These are phyloP conservation scores for Drosophila teissieri DNA, from an alignment of 1,140 invertebrate genomes.

Conservation along the genomic window DNA sequence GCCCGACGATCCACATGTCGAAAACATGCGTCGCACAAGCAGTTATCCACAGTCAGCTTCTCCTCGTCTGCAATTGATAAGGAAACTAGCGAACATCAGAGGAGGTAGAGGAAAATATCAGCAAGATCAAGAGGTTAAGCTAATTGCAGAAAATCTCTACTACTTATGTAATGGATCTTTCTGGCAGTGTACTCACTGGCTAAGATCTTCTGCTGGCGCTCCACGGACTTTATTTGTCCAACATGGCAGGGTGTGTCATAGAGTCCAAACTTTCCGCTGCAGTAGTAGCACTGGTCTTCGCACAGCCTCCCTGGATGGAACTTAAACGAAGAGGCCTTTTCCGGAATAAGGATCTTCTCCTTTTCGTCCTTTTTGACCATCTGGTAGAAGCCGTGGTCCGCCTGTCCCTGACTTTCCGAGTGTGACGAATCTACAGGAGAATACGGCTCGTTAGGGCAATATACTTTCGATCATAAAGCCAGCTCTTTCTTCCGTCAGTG, in stretches of 20 bases:
- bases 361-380: slow-evolving; percentile 87
- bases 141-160: not conserved
- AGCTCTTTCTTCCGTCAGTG: not conserved
- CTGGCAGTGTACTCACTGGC: slow-evolving; percentile 85
- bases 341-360: slow-evolving; percentile 91
- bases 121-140: not conserved
- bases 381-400: slow-evolving; percentile 65
- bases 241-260: slow-evolving; percentile 94
- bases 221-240: slow-evolving; percentile 92
- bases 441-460: not conserved
- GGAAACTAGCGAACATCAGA: slow-evolving; percentile 4
- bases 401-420: slow-evolving; percentile 65
- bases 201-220: slow-evolving; percentile 91
- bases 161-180: not conserved
- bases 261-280: slow-evolving; percentile 93
- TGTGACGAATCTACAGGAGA: slow-evolving; percentile 69
- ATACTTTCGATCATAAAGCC: not conserved
- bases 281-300: slow-evolving; percentile 93
- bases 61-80: slow-evolving; percentile 87
- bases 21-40: slow-evolving; percentile 93
- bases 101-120: slow-evolving; percentile 2
- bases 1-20: slow-evolving; percentile 92
- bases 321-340: slow-evolving; percentile 93
- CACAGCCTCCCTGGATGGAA: slow-evolving; percentile 92
- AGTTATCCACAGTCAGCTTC: slow-evolving; percentile 91